A percentile compares a stretch with the other conserved stretches of the same genome.
These are phyloP conservation scores for Nothobranchius furzeri DNA, from an alignment of 2,113 vertebrate species.

Conservation along the genomic window DNA sequence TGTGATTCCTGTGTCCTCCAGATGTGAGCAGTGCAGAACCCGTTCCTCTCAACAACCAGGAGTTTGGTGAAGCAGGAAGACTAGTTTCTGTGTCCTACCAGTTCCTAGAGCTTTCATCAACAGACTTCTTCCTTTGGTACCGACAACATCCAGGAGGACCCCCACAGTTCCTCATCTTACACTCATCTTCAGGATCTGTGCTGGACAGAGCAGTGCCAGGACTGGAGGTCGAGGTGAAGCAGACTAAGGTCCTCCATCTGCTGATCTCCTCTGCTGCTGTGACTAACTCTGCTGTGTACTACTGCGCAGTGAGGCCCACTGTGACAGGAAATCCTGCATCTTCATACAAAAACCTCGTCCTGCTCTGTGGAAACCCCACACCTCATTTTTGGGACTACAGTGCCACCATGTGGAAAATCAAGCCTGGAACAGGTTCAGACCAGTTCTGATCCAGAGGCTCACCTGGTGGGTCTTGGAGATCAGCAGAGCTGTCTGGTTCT, in stretches of 20 bases:
- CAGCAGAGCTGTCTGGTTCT: no score
- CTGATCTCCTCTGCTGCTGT: not conserved
- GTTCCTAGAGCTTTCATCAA: rapidly evolving
- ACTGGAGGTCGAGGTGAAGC: not conserved
- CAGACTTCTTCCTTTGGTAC: constrained; percentile 28
- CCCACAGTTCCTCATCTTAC: constrained; percentile 20
- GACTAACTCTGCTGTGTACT: not conserved
- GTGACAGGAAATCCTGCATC: not conserved
- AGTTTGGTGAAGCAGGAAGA: not conserved
- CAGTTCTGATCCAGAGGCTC: no score
- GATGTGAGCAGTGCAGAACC: constrained; percentile 28
- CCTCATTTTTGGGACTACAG: not conserved
- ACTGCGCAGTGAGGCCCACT: constrained; percentile 2
- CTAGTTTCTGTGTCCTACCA: constrained; percentile 24
- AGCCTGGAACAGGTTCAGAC: no score
- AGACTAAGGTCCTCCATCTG: not conserved
- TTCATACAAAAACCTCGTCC: not conserved
- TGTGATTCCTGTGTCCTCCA: not conserved
- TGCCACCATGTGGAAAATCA: constrained; percentile 1
- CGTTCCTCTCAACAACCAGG: constrained; percentile 7
- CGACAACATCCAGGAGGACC: constrained; percentile 31
- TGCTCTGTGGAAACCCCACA: no score
- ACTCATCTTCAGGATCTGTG: not conserved
- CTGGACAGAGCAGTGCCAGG: not conserved
- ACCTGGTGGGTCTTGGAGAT: no score